Evolutionary conservation across 2,888 invertebrate genomes (phyloP).

Genomic region (Chrysolina americana): DNA sequence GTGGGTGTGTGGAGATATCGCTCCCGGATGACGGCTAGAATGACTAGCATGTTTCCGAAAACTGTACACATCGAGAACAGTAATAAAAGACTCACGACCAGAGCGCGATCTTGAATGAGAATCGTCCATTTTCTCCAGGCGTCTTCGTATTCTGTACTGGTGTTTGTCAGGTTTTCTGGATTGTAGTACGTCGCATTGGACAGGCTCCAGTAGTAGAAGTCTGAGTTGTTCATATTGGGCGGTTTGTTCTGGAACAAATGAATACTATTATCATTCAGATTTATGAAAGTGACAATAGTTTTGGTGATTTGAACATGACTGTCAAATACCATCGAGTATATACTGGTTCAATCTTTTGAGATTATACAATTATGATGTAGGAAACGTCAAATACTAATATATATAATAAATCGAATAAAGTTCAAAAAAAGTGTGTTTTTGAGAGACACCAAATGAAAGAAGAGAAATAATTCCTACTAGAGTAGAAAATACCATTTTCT

Average conservation of each 20-base stretch:
- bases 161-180: constrained; percentile 61
- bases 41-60: constrained; percentile 95
- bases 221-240: constrained; percentile 58
- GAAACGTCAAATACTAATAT: no score
- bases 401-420: no score
- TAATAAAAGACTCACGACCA: constrained; percentile 85
- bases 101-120: constrained; percentile 79
- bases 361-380: no score
- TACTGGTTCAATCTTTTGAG: no score
- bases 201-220: constrained; percentile 49
- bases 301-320: no score
- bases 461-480: no score
- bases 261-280: not conserved
- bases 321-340: no score
- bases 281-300: not conserved
- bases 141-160: constrained; percentile 62
- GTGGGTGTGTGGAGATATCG: constrained; percentile 96
- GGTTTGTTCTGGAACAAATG: constrained; percentile 56
- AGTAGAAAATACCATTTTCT: no score
- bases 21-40: constrained; percentile 93
- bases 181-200: constrained; percentile 48
- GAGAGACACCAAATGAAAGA: no score
- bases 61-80: constrained; percentile 94
- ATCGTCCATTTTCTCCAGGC: constrained; percentile 70
- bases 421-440: no score